phyloP scores from a whole-genome alignment of 2,888 invertebrate genomes.

The Steinernema hermaphroditum region DNA sequence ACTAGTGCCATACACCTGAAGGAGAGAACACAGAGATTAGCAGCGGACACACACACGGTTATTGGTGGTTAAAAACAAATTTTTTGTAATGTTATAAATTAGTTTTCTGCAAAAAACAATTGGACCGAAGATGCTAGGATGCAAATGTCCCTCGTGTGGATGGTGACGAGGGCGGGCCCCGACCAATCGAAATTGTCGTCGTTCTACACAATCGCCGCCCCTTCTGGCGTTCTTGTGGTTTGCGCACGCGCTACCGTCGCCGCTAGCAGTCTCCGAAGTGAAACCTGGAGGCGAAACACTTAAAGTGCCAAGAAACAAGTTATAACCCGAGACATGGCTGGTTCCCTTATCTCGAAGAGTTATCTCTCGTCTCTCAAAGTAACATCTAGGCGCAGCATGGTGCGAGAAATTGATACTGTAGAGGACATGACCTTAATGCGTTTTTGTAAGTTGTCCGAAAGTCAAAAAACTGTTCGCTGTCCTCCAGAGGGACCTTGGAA shows the following conservation, averaged over 20 bases:
- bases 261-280: too few relatives aligned
- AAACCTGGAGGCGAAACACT: too few relatives aligned
- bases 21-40: background rate
- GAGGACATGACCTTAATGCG: conserved; percentile 12
- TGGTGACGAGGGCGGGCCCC: conserved; percentile 24
- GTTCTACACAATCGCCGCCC: conserved; percentile 9
- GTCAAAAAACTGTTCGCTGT: background rate
- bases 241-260: conserved; percentile 18
- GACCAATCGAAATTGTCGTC: conserved; percentile 22
- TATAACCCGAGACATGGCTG: too few relatives aligned
- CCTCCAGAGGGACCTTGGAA: conserved; percentile 23
- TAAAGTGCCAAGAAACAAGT: too few relatives aligned
- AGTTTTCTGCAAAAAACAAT: conserved; percentile 18
- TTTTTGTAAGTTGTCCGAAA: conserved; percentile 17
- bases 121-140: conserved; percentile 17
- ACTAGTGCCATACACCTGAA: conserved; percentile 1
- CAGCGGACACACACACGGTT: background rate
- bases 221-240: conserved; percentile 6
- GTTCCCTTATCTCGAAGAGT: too few relatives aligned
- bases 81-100: conserved; percentile 12
- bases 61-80: background rate
- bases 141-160: conserved; percentile 19
- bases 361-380: too few relatives aligned
- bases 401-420: too few relatives aligned
- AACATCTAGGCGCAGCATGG: too few relatives aligned